Base-by-base conservation (phyloP, 2,888 invertebrate species). In the Eucriotettix oculatus region DNA sequence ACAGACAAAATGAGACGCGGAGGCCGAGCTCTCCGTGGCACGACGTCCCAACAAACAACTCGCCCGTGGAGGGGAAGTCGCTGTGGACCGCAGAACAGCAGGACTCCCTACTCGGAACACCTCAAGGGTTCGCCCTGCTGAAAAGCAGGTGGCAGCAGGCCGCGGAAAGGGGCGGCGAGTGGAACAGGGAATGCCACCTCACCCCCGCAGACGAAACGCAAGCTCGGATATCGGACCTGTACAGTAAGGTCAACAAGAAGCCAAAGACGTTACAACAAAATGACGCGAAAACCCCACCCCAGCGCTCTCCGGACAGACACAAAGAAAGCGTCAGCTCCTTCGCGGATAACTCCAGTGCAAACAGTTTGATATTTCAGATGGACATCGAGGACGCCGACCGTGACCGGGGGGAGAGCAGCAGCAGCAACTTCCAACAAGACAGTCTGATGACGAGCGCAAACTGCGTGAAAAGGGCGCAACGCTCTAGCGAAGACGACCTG, bases 1-100 rank as follows among this genome's bases (percentile, higher is more conserved):
- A 60, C 17, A 54, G 62, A 16, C 44, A 53, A 17, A 17, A 57
- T 42, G 53, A 43, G 11, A 52, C 56, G 42, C 62, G 53, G 11
- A 52, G 58, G 9, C 58, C 61, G 1, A 10, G 44, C 14, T 70
- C 70, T 9, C 69, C 70, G 41, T 69, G 68, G 65, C 70, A 72
- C 58, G 69, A 71, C 62, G 62, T 68, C 42, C 70, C 71, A n/a
- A 67, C 64, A 54, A 69, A 68, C 52, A 69, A 68, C 59, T 63
- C 68, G 43, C 68, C 66, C n/a, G 64, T 66, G 55, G 61, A 64
- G 56, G 63, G 58, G 9, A 60, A 60, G 12, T 42, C 17, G 7
- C 43, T 42, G 43, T 42, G 14, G 12, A 42, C 29, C 29, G 54
- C 54, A n/a, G 55, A 59, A 17, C 41, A 52, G 10, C 42, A 60